A percentile compares a stretch with the other conserved stretches of the same genome.
Conservation (phyloP, 1,140 invertebrate genomes). For the Drosophila nikananu region DNA sequence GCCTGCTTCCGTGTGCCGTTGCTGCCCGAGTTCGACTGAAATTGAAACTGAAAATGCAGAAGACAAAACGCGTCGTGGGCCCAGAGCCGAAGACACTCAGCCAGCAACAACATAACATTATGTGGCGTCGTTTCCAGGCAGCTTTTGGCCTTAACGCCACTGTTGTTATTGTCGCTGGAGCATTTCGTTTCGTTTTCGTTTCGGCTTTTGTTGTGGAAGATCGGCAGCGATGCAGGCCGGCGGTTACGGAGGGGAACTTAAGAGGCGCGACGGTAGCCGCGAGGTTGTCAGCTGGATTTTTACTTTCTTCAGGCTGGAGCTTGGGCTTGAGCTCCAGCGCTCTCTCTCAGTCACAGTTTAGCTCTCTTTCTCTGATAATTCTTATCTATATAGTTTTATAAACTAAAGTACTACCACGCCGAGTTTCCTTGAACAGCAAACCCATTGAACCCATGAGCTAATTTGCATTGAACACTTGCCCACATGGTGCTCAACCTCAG, state of each 20-base stretch:
- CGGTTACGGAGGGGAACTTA: constrained; percentile 31
- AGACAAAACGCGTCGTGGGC: constrained; percentile 64
- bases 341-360: not conserved
- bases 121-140: constrained; percentile 57
- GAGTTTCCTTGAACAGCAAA: constrained; percentile 36
- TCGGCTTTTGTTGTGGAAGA: constrained; percentile 47
- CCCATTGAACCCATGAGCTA: constrained; percentile 45
- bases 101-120: constrained; percentile 47
- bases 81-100: constrained; percentile 37
- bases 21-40: constrained; percentile 81
- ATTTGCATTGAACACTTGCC: constrained; percentile 43
- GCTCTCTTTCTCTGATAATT: not conserved
- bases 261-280: constrained; percentile 60
- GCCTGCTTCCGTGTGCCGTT: constrained; percentile 79
- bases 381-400: not conserved
- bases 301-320: constrained; percentile 69
- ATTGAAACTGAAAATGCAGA: constrained; percentile 79
- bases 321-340: constrained; percentile 5
- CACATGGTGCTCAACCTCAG: constrained; percentile 52
- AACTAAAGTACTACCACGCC: not conserved
- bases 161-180: constrained; percentile 40
- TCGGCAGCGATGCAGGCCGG: not conserved
- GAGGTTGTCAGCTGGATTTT: constrained; percentile 60
- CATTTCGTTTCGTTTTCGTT: constrained; percentile 68
- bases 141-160: constrained; percentile 59